Percentiles rank a stretch among this genome's conserved stretches.
phyloP scores from a whole-genome alignment of 2,797 vertebrate species.

The Etheostoma nigrum region DNA sequence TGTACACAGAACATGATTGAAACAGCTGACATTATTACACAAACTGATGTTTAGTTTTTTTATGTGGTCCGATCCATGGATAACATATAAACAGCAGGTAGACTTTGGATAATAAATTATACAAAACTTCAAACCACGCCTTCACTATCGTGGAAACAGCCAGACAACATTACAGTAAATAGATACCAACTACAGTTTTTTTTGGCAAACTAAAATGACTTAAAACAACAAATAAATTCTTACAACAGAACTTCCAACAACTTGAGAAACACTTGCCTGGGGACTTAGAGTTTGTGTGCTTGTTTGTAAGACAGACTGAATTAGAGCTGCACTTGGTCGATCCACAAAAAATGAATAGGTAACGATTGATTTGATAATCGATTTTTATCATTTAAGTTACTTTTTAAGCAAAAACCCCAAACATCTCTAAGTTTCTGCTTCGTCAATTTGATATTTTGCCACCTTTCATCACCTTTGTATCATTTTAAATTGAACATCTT shows the following conservation, averaged over 20 bases:
- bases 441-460: not conserved
- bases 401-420: not conserved
- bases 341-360: not conserved
- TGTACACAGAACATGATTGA: not conserved
- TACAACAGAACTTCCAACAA: not conserved
- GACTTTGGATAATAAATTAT: conserved; percentile 1
- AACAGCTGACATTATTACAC: not conserved
- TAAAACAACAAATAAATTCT: conserved; percentile 2
- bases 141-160: not conserved
- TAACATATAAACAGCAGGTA: not conserved
- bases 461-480: not conserved
- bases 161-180: not conserved
- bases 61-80: not conserved
- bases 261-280: not conserved
- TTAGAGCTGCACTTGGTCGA: not conserved
- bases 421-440: not conserved
- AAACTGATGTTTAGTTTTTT: not conserved
- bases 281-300: not conserved
- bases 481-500: not conserved
- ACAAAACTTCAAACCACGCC: conserved; percentile 1
- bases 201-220: not conserved
- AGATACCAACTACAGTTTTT: not conserved
- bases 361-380: not conserved
- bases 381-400: not conserved
- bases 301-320: not conserved